These are phyloP conservation scores for Rhagoletis pomonella DNA, from an alignment of 1,140 invertebrate species.

Conservation along the genomic window DNA sequence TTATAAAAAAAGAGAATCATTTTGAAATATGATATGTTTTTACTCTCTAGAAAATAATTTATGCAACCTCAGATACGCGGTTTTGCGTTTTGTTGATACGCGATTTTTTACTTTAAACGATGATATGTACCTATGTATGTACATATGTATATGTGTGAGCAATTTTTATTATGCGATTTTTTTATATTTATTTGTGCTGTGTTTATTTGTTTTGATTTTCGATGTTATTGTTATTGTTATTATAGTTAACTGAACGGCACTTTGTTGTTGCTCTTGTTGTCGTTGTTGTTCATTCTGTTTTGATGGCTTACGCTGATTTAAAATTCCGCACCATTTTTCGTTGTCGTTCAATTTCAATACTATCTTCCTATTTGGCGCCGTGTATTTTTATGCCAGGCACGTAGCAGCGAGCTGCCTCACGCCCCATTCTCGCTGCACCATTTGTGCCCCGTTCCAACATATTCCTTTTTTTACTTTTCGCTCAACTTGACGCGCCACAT, in stretches of 20 bases:
- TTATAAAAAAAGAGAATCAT: too few relatives aligned
- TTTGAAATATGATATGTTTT: too few relatives aligned
- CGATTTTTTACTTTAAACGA: not conserved
- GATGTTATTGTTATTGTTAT: not conserved
- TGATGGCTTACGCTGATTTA: conserved; percentile 44
- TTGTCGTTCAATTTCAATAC: conserved; percentile 44
- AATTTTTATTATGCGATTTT: not conserved
- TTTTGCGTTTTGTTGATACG: too few relatives aligned
- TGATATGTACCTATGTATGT: not conserved
- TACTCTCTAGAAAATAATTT: too few relatives aligned
- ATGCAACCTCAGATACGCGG: too few relatives aligned
- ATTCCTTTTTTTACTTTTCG: not conserved
- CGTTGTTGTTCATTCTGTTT: not conserved
- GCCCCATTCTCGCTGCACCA: not conserved
- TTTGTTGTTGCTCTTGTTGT: not conserved
- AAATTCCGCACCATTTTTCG: conserved; percentile 45
- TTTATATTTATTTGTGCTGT: not conserved
- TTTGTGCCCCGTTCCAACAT: not conserved
- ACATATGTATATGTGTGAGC: not conserved
- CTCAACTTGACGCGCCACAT: not conserved
- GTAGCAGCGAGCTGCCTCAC: not conserved
- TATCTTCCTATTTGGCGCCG: conserved; percentile 18
- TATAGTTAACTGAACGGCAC: not conserved
- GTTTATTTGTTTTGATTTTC: not conserved
- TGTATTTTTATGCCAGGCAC: conserved; percentile 8